Evolutionary conservation across 92 coral and sea anemone species (phyloP).

Genomic region (Paragorgia papillata): DNA sequence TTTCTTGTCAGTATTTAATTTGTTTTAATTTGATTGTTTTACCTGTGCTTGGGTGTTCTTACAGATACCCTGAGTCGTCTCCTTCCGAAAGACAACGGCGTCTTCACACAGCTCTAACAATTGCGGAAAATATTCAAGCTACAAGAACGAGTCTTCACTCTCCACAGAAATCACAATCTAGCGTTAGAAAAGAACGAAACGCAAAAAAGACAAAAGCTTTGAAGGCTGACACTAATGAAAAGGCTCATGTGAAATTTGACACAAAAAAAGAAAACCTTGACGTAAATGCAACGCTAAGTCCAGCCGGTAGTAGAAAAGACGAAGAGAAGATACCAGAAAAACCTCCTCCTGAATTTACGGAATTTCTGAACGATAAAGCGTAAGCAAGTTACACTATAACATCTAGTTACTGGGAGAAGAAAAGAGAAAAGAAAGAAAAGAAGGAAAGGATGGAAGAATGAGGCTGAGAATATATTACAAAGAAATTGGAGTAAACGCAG

Average conservation of each 20-base stretch:
- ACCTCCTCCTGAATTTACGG: constrained; percentile 81
- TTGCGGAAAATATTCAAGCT: constrained; percentile 93
- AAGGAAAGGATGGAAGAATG: neutral
- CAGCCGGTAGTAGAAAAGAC: constrained; percentile 47
- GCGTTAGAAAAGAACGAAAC: constrained; percentile 46
- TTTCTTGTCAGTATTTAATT: too few species aligned
- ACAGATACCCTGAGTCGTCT: constrained; percentile 93
- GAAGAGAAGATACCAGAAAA: constrained; percentile 64
- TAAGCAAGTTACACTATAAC: constrained; percentile 46
- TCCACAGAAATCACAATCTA: constrained; percentile 41
- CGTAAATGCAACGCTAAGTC: constrained; percentile 38
- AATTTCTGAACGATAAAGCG: constrained; percentile 88
- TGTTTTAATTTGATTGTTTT: too few species aligned
- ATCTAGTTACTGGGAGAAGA: neutral
- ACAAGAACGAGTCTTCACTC: constrained; percentile 65
- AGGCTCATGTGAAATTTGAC: constrained; percentile 72
- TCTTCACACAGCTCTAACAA: constrained; percentile 89
- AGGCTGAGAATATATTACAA: too few species aligned
- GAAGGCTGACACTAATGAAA: constrained; percentile 58
- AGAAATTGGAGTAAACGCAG: neutral
- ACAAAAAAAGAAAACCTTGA: constrained; percentile 55
- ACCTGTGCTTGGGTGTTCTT: too few species aligned
- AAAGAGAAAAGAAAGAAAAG: neutral
- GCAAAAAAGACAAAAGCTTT: constrained; percentile 46
- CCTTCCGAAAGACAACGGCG: constrained; percentile 95